Percentiles rank a stretch among this genome's conserved stretches.
phyloP scores from a whole-genome alignment of 2,797 vertebrate species.

The Euphonia xanthogaster region DNA sequence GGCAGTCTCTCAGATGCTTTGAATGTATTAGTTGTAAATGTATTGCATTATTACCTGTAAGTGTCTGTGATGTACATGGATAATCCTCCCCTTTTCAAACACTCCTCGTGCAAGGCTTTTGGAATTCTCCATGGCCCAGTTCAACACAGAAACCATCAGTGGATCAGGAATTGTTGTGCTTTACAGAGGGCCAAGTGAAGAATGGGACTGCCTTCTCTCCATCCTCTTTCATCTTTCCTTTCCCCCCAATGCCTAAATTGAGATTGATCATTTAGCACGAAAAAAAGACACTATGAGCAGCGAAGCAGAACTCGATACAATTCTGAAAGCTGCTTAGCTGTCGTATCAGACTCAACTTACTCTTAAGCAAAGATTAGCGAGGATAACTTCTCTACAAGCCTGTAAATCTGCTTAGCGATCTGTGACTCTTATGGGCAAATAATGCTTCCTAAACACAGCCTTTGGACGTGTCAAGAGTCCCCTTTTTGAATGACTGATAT shows the following conservation, averaged over 20 bases:
- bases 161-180: neutral
- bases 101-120: neutral
- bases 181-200: neutral
- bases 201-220: neutral
- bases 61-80: neutral
- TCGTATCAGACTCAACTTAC: constrained; percentile 14
- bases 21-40: neutral
- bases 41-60: neutral
- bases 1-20: neutral
- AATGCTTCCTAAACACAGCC: constrained; percentile 33
- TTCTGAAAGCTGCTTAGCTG: constrained; percentile 25
- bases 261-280: constrained; percentile 29
- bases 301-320: neutral
- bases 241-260: neutral
- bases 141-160: neutral
- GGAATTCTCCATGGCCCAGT: neutral
- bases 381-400: constrained; percentile 28
- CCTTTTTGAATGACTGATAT: constrained; percentile 18
- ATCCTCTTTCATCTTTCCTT: neutral
- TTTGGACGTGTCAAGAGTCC: neutral
- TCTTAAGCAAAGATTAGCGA: constrained; percentile 60
- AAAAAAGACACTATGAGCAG: neutral
- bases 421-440: constrained; percentile 13
- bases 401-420: constrained; percentile 59
- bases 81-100: neutral